These are phyloP conservation scores for Meteorus colon DNA, from an alignment of 2,888 invertebrate genomes.

Conservation along the genomic window DNA sequence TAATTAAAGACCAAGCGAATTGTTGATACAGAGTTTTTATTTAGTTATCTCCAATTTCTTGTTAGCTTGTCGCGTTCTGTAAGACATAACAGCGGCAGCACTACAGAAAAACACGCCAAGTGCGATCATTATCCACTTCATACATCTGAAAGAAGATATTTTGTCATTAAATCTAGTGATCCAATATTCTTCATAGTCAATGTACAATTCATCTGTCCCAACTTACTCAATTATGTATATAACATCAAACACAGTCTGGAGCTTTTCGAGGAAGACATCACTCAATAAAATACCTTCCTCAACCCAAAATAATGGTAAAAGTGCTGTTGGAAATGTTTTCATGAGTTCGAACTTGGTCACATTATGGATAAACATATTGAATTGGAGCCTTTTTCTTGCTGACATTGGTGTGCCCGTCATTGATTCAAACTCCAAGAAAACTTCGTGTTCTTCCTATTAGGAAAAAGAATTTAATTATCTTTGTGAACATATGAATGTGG, in stretches of 20 bases:
- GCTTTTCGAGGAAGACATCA: slow-evolving; percentile 59
- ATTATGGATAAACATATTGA: slow-evolving; percentile 80
- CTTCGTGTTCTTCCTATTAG: slow-evolving; percentile 80
- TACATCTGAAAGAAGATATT: not conserved
- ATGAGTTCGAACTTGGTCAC: slow-evolving; percentile 80
- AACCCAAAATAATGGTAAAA: slow-evolving; percentile 86
- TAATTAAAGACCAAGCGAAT: slow-evolving; percentile 51
- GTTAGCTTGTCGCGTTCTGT: slow-evolving; percentile 60
- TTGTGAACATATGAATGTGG: too few relatives aligned
- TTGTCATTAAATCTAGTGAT: too few relatives aligned
- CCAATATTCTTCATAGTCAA: not conserved
- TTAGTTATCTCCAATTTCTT: slow-evolving; percentile 62
- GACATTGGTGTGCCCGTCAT: slow-evolving; percentile 84
- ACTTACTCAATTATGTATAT: slow-evolving; percentile 55
- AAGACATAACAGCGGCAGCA: slow-evolving; percentile 71
- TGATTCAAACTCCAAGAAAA: slow-evolving; percentile 86
- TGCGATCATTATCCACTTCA: slow-evolving; percentile 77
- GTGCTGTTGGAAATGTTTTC: slow-evolving; percentile 78
- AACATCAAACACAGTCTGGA: slow-evolving; percentile 59
- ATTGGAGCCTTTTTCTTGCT: slow-evolving; percentile 84
- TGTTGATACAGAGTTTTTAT: slow-evolving; percentile 50
- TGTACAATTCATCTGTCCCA: not conserved
- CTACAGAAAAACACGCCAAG: slow-evolving; percentile 74
- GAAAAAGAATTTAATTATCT: too few relatives aligned
- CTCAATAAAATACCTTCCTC: slow-evolving; percentile 79